Base-by-base conservation (phyloP, 2,113 vertebrate genomes). In the Cyphomyrus plagiostoma region DNA sequence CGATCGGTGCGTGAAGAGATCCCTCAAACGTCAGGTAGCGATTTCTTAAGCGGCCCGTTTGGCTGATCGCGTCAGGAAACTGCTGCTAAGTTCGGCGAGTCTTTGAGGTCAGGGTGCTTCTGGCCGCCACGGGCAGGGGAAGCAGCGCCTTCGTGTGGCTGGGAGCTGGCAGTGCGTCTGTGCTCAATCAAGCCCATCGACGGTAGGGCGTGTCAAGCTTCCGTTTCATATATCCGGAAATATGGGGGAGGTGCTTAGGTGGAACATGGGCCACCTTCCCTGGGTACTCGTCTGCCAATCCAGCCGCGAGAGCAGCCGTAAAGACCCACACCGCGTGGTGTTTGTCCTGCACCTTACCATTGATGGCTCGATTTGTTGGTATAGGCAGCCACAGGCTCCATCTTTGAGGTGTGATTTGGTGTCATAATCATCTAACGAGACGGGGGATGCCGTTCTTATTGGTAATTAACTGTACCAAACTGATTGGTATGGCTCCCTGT, bases 381-480 rank as follows among this genome's bases (percentile, higher is more conserved):
- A 94, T 95, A 96, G 93, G 93, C 95, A 95, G 94, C 95, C 94
- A 94, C 94, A 94, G 94, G 93, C 94, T 94, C 87, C 91, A 92
- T 93, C 94, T 97, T 97, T 97, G 95, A 98, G 97, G 95, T 97
- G 93, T 94, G 94, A 95, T 95, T 95, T 94, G 95, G 96, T 96
- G 93, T 97, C 96, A 96, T 98, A 97, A 98, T 98, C 97, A 98
- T 97, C 97, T 97, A 97, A 98, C 94, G 95, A 96, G 96, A 95
- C 94, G 92, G 95, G 74, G 95, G 96, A 95, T 97, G 96, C 95
- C 95, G 96, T 96, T 98, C 98, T 97, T 97, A 98, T 98, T 97
- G 96, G 96, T 97, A 98, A 99, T 99, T 99, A 98, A 96, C 96
- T 96, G 95, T 97, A 94, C 97, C 97, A 97, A 96, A 95, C 97